Evolutionary conservation across 2,797 vertebrate genomes (phyloP), one percentile per base, ranked within the genome.

Genomic region (Capromys pilorides): DNA sequence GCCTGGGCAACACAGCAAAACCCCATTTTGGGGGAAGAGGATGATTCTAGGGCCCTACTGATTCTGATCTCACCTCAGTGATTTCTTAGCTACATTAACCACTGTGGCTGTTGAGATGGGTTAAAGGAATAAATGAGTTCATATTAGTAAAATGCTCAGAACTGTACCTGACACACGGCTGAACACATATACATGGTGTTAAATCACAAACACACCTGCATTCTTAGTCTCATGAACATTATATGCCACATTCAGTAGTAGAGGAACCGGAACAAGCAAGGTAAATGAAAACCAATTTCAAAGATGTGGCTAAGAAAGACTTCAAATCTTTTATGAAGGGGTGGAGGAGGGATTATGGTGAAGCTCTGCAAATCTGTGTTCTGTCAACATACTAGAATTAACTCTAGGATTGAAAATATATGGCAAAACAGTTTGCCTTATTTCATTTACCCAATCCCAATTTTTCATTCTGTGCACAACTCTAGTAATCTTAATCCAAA

Each of bases 391-490:
- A 59, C 39, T 66, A 54, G 9, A 90, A 91, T 61, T 92, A 77
- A 92, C 22, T 16, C 33, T 69, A 90, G 24, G n/a, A 87, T 0
- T 87, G 81, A 18, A 54, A 88, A 39, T 13, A 21, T 36, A 8
- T 18, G 21, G 75, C 80, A 95, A 94, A 95, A 86, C 12, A 7
- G 10, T 22, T 86, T 79, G 57, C 11, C 51, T 93, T 85, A 84
- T 12, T 94, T 90, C 41, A 82, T 45, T 77, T 77, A 62, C 22
- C 33, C 41, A 59, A 77, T n/a, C 41, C n/a, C 87, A 86, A 66
- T 9, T 79, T 80, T 80, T 93, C 77, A 89, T 71, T 41, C 49
- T 33, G 92, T 39, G n/a, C 77, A 94, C 41, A 82, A 12, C 33
- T 90, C 71, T 57, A 45, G 33, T 80, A 91, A 85, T 18, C 54